Base-by-base conservation (phyloP, 1,140 invertebrate genomes). In the Drosophila sucinea region DNA sequence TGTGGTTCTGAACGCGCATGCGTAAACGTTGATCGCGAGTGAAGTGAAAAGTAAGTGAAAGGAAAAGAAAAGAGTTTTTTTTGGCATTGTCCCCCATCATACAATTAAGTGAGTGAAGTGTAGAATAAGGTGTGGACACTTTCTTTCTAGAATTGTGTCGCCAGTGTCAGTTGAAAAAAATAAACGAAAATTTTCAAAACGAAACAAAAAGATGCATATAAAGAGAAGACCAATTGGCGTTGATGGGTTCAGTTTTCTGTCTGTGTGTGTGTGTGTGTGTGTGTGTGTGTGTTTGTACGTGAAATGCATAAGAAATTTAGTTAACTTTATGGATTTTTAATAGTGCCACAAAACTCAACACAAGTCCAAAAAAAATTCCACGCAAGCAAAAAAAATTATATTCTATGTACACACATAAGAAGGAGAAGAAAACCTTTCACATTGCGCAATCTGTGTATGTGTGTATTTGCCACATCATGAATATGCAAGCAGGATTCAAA, bases 1-100 rank as follows among this genome's bases (percentile, higher is more conserved):
- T 91, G 76, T 77, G 54, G 68, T 63, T 89, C 60, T 57, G 65
- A 66, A 72, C 81, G 77, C 71, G 81, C 71, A 77, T 71, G 79
- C 65, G 70, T 63, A 35, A 69, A 74, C 75, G 73, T 79, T 81
- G 51, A 41, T 68, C 65, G 72, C 75, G 71, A 56, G 60, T 32
- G 10, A 23, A 60, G 30, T 38, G 33, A 2, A 35, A 17, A 17
- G 17, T 11, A n/a, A 60, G 57, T 60, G 33, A 66, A 62, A 11
- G 11, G 56, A 54, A 33, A 25, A 35, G 68, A 35, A 44, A 44
- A 60, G 29, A 27, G 44, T 51, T 25, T 27, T 41, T 51, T 62
- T 61, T 17, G 38, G 56, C 10, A 32, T 60, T 65, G 38, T 38
- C 10, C 57, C 38, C 38, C 51, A 41, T 60, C 68, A 32, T 17